Evolutionary conservation across 2,113 vertebrate genomes (phyloP).

Genomic region (Cheirogaleus medius): DNA sequence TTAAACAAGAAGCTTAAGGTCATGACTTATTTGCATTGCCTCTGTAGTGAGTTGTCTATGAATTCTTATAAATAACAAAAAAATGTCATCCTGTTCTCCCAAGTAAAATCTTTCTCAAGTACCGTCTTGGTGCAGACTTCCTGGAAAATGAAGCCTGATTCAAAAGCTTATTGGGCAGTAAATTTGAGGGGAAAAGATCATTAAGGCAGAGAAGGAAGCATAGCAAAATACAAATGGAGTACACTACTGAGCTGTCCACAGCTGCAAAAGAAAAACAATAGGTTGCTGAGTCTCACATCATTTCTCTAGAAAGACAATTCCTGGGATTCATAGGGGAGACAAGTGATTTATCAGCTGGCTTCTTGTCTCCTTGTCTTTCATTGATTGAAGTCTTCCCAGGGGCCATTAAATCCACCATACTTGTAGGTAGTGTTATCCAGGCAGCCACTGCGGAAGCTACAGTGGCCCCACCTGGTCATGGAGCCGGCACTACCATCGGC

Average conservation of each 20-base stretch:
- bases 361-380: not conserved
- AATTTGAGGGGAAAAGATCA: not conserved
- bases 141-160: not conserved
- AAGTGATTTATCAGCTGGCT: not conserved
- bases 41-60: not conserved
- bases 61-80: not conserved
- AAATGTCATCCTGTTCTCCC: not conserved
- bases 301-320: not conserved
- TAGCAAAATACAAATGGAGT: not conserved
- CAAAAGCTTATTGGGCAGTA: not conserved
- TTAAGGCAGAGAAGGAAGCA: not conserved
- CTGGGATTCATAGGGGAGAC: not conserved
- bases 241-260: not conserved
- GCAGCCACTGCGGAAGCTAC: not conserved
- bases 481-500: not conserved
- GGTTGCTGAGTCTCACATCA: not conserved
- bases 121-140: not conserved
- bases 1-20: not conserved
- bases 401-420: not conserved
- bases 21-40: not conserved
- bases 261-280: not conserved
- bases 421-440: not conserved
- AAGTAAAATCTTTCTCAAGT: not conserved
- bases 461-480: not conserved
- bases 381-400: not conserved